These are phyloP conservation scores for Periophthalmus magnuspinnatus DNA, from an alignment of 2,797 vertebrate genomes.

Conservation along the genomic window DNA sequence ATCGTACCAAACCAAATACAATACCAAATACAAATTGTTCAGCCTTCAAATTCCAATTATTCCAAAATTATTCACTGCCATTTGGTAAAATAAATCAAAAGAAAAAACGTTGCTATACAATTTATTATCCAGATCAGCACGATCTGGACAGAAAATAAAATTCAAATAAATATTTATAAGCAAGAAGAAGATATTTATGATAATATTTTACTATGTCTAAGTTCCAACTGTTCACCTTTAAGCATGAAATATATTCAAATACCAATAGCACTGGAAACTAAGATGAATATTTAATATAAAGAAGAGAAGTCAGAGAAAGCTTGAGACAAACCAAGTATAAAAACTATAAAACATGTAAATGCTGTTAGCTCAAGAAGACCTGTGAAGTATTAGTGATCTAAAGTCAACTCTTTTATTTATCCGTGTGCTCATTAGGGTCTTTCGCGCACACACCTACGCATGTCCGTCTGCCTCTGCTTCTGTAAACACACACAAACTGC, in stretches of 20 bases:
- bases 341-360: background rate
- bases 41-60: background rate
- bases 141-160: background rate
- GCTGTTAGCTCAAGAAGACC: background rate
- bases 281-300: conserved; percentile 11
- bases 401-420: conserved; percentile 17
- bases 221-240: background rate
- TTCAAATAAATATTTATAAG: background rate
- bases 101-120: background rate
- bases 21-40: no score
- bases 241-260: conserved; percentile 1
- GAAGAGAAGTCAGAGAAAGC: background rate
- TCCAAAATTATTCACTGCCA: background rate
- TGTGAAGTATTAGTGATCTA: conserved; percentile 1
- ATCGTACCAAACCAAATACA: background rate
- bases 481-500: conserved; percentile 13
- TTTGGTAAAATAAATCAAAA: background rate
- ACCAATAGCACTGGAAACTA: background rate
- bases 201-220: background rate
- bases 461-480: conserved; percentile 26
- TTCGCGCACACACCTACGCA: conserved; percentile 30
- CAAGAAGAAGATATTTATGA: background rate
- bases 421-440: conserved; percentile 35
- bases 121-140: background rate
- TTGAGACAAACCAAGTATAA: conserved; percentile 10